Evolutionary conservation across 2,797 vertebrate species (phyloP), one percentile per base, ranked within the genome.

Genomic region (Eleutherodactylus coqui): DNA sequence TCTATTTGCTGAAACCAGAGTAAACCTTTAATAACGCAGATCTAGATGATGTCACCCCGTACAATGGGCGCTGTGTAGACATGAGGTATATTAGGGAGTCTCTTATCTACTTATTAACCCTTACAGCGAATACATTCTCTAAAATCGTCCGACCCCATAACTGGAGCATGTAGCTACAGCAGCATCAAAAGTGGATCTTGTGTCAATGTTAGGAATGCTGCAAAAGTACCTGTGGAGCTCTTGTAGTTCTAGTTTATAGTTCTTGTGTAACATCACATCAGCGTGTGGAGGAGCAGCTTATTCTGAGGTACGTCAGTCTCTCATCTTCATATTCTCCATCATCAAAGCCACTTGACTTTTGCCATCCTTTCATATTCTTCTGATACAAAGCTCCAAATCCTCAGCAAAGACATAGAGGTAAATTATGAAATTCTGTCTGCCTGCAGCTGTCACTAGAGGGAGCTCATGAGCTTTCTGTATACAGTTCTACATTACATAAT

Each of bases 81-180:
- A 70, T 43, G 1, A 41, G 24, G n/a, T 45, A 43, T 73, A 45
- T 16, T n/a, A 45, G 70, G 21, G 45, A 5, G 21, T 45, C 21
- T 70, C 24, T 16, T 45, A 72, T n/a, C 16, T n/a, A n/a, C n/a
- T n/a, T n/a, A n/a, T n/a, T n/a, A n/a, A n/a, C n/a, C n/a, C n/a
- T n/a, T n/a, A n/a, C n/a, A n/a, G 13, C 69, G n/a, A 14, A 73
- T n/a, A 43, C 70, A 73, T 73, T 45, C 45, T 27, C 41, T 73
- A 73, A 73, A 27, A 8, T 73, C 36, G 2, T 8, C 17, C 4
- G 11, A 43, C 69, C 38, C 70, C 19, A 4, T 38, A 0, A 24
- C 3, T 43, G 45, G 38, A 43, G 70, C 70, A 73, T 73, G 70
- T 45, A 73, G 38, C 14, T 45, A 27, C 21, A 4, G 24, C 13